These are phyloP conservation scores for Anguilla obscura DNA, from an alignment of 2,797 vertebrate genomes.

Conservation along the genomic window DNA sequence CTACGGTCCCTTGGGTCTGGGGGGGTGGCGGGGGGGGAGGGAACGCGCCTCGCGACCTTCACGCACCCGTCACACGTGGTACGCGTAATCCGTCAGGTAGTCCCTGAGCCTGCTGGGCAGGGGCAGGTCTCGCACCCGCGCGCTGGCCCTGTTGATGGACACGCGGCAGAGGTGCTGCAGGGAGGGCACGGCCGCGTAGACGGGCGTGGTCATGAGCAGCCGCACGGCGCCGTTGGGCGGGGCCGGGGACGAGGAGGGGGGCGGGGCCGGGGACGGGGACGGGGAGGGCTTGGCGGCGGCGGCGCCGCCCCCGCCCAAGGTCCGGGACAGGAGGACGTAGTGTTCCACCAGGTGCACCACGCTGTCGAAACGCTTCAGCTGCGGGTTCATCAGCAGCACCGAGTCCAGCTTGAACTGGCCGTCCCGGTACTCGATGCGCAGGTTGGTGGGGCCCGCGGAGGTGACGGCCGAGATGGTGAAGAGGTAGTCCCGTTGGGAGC, in stretches of 20 bases:
- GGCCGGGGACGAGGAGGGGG: conserved; percentile 32
- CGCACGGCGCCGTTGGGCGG: conserved; percentile 85
- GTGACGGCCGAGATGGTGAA: conserved; percentile 96
- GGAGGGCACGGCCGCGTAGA: conserved; percentile 77
- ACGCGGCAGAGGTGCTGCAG: conserved; percentile 89
- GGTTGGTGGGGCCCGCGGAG: conserved; percentile 89
- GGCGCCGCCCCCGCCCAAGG: conserved; percentile 57
- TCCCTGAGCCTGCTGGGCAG: conserved; percentile 88
- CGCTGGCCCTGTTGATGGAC: conserved; percentile 84
- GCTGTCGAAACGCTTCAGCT: conserved; percentile 90
- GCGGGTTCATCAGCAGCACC: conserved; percentile 86
- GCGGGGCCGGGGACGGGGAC: conserved; percentile 44
- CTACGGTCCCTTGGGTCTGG: conserved; percentile 71
- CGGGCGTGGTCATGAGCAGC: conserved; percentile 88
- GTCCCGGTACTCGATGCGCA: conserved; percentile 89
- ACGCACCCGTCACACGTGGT: conserved; percentile 78
- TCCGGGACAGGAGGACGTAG: conserved; percentile 87
- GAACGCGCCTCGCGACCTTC: neutral
- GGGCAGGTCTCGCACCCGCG: conserved; percentile 81
- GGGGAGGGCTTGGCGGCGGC: conserved; percentile 33
- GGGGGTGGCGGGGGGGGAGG: conserved; percentile 54
- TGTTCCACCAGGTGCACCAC: conserved; percentile 94
- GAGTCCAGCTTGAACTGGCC: conserved; percentile 96
- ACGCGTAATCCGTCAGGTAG: conserved; percentile 89
- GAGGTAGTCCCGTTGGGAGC: conserved; percentile 90